Percentiles rank a stretch among this genome's conserved stretches.
These are phyloP conservation scores for Agelastica alni DNA, from an alignment of 2,888 invertebrate species.

Conservation along the genomic window DNA sequence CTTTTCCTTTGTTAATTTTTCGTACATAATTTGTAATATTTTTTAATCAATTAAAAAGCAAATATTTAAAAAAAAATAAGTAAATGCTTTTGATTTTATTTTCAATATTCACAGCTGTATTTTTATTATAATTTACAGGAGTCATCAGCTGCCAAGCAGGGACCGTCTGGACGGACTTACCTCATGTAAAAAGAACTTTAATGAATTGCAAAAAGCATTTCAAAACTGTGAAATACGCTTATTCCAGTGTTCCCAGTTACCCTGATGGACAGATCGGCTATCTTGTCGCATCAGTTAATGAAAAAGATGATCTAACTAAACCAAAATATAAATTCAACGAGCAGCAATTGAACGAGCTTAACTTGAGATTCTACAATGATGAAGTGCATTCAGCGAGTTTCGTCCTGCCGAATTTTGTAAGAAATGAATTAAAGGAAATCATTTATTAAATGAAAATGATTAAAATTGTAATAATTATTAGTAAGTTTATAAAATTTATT, in stretches of 20 bases:
- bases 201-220: conserved; percentile 78
- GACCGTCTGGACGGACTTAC: conserved; percentile 78
- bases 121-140: conserved; percentile 34
- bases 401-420: conserved; percentile 79
- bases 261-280: conserved; percentile 98
- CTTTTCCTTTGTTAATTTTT: too few species aligned
- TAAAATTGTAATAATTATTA: too few species aligned
- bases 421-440: conserved; percentile 28
- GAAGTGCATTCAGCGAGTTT: conserved; percentile 88
- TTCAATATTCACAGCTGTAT: neutral
- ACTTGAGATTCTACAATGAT: conserved; percentile 82
- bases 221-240: conserved; percentile 76
- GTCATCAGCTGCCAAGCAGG: conserved; percentile 85
- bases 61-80: too few species aligned
- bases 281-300: conserved; percentile 79
- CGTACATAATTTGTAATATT: too few species aligned
- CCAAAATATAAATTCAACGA: conserved; percentile 68
- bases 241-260: conserved; percentile 90
- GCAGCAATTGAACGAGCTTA: conserved; percentile 71
- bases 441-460: neutral
- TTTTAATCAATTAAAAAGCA: too few species aligned
- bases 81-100: neutral
- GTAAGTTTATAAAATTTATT: too few species aligned
- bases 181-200: conserved; percentile 76
- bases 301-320: conserved; percentile 67